Percentiles rank a stretch among this genome's conserved stretches.
These are phyloP conservation scores for Dione vanillae DNA, from an alignment of 2,888 invertebrate genomes.

Conservation along the genomic window DNA sequence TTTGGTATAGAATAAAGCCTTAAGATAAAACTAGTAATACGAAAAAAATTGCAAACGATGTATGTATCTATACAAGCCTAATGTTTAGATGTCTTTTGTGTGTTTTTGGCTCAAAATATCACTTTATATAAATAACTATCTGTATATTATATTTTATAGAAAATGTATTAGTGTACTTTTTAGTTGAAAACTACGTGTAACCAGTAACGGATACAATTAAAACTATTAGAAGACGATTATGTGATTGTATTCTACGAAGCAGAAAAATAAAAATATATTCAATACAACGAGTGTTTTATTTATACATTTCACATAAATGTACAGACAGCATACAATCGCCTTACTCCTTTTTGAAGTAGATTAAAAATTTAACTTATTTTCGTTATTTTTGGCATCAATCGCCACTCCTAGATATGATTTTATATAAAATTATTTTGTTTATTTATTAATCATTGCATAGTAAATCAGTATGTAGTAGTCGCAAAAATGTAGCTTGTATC, in stretches of 20 bases:
- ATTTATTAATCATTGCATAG: too few species aligned
- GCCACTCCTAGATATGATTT: too few species aligned
- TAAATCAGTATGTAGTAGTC: too few species aligned
- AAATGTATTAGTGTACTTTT: slow-evolving; percentile 62
- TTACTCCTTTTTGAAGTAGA: too few species aligned
- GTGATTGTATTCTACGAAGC: slow-evolving; percentile 61
- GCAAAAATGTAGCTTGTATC: too few species aligned
- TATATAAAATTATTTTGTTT: too few species aligned
- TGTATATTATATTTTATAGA: slow-evolving; percentile 64
- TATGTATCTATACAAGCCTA: slow-evolving; percentile 44
- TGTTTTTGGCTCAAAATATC: slow-evolving; percentile 49
- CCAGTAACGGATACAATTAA: slow-evolving; percentile 49
- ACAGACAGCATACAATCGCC: too few species aligned
- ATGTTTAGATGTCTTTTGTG: slow-evolving; percentile 47
- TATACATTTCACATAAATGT: too few species aligned
- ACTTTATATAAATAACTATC: slow-evolving; percentile 49
- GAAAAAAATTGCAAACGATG: slow-evolving; percentile 36
- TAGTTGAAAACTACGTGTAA: slow-evolving; percentile 54
- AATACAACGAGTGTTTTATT: slow-evolving; percentile 50
- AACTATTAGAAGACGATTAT: slow-evolving; percentile 61
- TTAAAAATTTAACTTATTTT: too few species aligned
- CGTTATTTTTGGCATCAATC: too few species aligned
- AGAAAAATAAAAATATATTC: slow-evolving; percentile 59
- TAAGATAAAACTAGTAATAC: slow-evolving; percentile 43
- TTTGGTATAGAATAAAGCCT: slow-evolving; percentile 38